These are phyloP conservation scores for Euspilapteryx auroguttella DNA, from an alignment of 2,888 invertebrate species.

Conservation along the genomic window DNA sequence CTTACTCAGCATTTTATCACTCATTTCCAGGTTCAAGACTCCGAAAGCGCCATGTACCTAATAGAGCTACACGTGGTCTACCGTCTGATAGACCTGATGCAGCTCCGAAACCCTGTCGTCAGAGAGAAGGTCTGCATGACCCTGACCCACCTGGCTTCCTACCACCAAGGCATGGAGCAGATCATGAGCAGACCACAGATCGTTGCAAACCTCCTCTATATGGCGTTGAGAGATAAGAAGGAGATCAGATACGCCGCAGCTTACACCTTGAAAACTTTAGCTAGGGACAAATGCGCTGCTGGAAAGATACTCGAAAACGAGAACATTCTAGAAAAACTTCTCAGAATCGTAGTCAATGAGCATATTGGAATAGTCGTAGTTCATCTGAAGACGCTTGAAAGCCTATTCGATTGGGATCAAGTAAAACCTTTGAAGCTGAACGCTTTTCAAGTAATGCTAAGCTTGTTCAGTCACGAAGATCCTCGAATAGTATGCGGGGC, in stretches of 20 bases:
- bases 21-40: conserved; percentile 43
- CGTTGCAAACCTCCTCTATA: conserved; percentile 25
- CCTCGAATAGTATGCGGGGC: conserved; percentile 22
- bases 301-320: conserved; percentile 21
- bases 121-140: conserved; percentile 37
- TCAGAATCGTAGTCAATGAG: conserved; percentile 38
- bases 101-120: conserved; percentile 24
- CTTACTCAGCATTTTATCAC: too few species aligned
- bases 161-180: conserved; percentile 25
- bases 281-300: conserved; percentile 23
- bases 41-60: conserved; percentile 34
- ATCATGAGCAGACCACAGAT: conserved; percentile 24
- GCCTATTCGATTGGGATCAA: conserved; percentile 32
- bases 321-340: conserved; percentile 24
- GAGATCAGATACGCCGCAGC: conserved; percentile 41
- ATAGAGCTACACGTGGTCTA: conserved; percentile 29
- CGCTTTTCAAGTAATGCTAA: conserved; percentile 32
- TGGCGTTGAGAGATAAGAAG: conserved; percentile 29
- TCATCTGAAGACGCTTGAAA: conserved; percentile 29
- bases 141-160: conserved; percentile 23
- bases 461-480: conserved; percentile 20
- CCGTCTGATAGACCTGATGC: conserved; percentile 34
- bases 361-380: conserved; percentile 28
- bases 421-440: conserved; percentile 26
- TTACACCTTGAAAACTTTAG: conserved; percentile 23